Percentiles rank a stretch among this genome's conserved stretches.
These are phyloP conservation scores for Rhagonycha fulva DNA, from an alignment of 2,888 invertebrate species.

Conservation along the genomic window DNA sequence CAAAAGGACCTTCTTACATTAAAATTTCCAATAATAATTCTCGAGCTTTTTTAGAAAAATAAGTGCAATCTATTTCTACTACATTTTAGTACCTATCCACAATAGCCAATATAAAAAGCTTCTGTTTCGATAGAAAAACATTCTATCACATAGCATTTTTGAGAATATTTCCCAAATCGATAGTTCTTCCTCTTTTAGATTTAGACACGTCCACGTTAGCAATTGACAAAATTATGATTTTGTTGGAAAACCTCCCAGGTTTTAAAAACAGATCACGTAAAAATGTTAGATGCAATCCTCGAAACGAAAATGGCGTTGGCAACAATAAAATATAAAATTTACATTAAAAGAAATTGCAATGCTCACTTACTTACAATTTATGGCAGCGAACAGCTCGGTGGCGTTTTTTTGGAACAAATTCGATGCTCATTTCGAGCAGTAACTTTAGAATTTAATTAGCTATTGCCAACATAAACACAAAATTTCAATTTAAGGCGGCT, in stretches of 20 bases:
- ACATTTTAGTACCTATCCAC: not conserved
- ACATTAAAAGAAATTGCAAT: not conserved
- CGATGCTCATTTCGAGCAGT: not conserved
- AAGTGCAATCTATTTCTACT: not conserved
- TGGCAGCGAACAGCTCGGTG: not conserved
- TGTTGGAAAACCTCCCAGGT: not conserved
- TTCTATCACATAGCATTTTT: not conserved
- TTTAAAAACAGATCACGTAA: not conserved
- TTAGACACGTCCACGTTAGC: not conserved
- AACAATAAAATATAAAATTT: not conserved
- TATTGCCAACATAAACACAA: not conserved
- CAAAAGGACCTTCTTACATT: not conserved
- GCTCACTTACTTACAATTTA: not conserved
- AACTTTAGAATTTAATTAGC: not conserved
- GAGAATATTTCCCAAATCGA: not conserved
- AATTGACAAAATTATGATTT: not conserved
- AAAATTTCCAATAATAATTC: not conserved
- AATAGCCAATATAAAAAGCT: not conserved
- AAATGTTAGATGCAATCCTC: not conserved
- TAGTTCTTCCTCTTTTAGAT: not conserved
- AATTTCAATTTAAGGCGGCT: not conserved
- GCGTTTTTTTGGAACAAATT: not conserved
- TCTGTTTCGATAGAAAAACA: not conserved
- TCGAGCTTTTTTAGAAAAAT: not conserved
- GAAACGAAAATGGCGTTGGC: not conserved